Conservation (phyloP, 2,797 vertebrate genomes). For the Uromys caudimaculatus region DNA sequence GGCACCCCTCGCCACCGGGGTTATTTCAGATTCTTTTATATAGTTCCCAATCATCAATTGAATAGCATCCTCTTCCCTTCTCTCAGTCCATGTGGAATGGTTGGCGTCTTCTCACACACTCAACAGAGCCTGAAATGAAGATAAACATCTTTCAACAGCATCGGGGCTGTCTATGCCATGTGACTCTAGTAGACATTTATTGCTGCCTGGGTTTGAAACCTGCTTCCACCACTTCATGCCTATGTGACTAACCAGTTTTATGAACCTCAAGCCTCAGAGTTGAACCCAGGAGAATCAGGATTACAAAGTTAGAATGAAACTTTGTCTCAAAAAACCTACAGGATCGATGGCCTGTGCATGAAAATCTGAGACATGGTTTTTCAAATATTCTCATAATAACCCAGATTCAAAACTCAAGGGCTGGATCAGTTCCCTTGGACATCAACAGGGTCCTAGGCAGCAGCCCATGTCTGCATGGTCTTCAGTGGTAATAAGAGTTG, state of each 20-base stretch:
- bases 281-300: not conserved
- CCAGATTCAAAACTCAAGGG: not conserved
- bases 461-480: not conserved
- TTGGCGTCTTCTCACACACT: not conserved
- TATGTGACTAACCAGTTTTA: not conserved
- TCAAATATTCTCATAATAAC: not conserved
- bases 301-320: not conserved
- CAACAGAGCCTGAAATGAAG: conserved; percentile 7
- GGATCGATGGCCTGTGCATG: not conserved
- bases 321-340: not conserved
- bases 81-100: not conserved
- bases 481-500: not conserved
- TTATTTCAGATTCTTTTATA: not conserved
- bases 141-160: not conserved
- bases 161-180: not conserved
- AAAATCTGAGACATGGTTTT: not conserved
- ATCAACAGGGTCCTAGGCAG: not conserved
- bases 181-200: not conserved
- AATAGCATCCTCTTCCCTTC: not conserved
- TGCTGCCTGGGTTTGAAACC: not conserved
- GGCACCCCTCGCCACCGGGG: not conserved
- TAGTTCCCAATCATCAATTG: not conserved
- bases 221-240: not conserved
- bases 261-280: not conserved
- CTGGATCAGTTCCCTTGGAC: not conserved